A percentile compares a stretch with the other conserved stretches of the same genome.
These are phyloP conservation scores for Drosophila borealis DNA, from an alignment of 2,888 invertebrate genomes.

Conservation along the genomic window DNA sequence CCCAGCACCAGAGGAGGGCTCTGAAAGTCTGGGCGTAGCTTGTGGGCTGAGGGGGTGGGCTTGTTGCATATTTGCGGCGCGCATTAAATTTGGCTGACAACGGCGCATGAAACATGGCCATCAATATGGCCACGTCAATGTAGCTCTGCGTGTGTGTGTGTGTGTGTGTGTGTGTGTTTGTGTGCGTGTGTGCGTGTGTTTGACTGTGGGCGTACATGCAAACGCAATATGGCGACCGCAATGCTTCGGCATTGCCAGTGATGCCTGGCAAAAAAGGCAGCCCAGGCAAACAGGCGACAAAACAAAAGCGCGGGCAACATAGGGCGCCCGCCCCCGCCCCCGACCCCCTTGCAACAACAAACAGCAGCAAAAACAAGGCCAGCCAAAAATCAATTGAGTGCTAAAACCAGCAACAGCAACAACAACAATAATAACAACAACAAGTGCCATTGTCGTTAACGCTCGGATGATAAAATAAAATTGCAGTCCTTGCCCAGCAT, in stretches of 20 bases:
- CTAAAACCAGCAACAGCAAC: constrained; percentile 75
- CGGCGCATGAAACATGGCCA: constrained; percentile 80
- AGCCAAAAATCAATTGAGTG: constrained; percentile 77
- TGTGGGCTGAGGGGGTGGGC: constrained; percentile 9
- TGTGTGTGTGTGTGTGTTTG: constrained; percentile 9
- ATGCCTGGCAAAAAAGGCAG: constrained; percentile 32
- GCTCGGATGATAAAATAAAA: constrained; percentile 46
- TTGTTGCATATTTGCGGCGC: constrained; percentile 76
- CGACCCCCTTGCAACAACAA: too few relatives aligned
- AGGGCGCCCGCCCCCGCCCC: neutral
- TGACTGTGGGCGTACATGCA: constrained; percentile 80
- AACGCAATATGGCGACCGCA: constrained; percentile 84
- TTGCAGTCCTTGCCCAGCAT: constrained; percentile 18
- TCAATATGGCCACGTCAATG: constrained; percentile 77
- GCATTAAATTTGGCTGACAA: constrained; percentile 80
- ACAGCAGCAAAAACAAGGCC: constrained; percentile 36
- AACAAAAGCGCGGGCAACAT: constrained; percentile 34
- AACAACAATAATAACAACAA: constrained; percentile 38
- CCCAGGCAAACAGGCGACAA: constrained; percentile 30
- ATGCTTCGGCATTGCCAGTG: constrained; percentile 61
- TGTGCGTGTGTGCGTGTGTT: constrained; percentile 41
- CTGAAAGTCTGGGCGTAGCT: neutral
- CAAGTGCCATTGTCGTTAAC: constrained; percentile 49
- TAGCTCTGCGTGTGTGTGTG: constrained; percentile 10
- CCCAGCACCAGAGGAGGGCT: constrained; percentile 26